Conservation (phyloP, 1,140 invertebrate genomes). For the Physella acuta region DNA sequence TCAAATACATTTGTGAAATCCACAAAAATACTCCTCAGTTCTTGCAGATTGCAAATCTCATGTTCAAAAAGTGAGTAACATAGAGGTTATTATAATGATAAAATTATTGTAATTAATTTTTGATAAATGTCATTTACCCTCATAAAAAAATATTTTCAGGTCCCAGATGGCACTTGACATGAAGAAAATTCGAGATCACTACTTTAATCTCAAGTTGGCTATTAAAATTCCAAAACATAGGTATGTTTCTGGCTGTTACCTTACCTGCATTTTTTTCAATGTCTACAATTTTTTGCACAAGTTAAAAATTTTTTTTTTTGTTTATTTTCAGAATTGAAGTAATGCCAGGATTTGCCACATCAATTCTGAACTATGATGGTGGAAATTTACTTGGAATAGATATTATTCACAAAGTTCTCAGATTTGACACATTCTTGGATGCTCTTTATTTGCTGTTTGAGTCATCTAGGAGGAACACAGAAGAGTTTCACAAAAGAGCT, state of each 20-base stretch:
- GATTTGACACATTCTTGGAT: conserved; percentile 75
- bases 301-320: too few relatives aligned
- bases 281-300: too few relatives aligned
- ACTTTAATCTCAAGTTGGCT: conserved; percentile 71
- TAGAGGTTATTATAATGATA: too few relatives aligned
- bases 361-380: conserved; percentile 80
- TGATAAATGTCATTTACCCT: too few relatives aligned
- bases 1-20: conserved; percentile 16
- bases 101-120: too few relatives aligned
- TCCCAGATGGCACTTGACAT: conserved; percentile 43
- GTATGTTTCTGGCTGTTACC: too few relatives aligned
- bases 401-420: conserved; percentile 78
- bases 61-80: conserved; percentile 28
- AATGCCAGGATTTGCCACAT: conserved; percentile 82
- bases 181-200: conserved; percentile 74
- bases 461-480: conserved; percentile 23
- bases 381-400: conserved; percentile 84
- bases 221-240: conserved; percentile 51
- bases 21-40: conserved; percentile 14
- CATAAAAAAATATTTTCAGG: conserved; percentile 34
- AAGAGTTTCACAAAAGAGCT: conserved; percentile 64
- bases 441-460: conserved; percentile 66
- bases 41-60: conserved; percentile 24
- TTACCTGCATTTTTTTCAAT: too few relatives aligned
- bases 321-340: conserved; percentile 77